A percentile compares a stretch with the other conserved stretches of the same genome.
phyloP scores from a whole-genome alignment of 2,888 invertebrate species.

The Drosophila kuntzei region DNA sequence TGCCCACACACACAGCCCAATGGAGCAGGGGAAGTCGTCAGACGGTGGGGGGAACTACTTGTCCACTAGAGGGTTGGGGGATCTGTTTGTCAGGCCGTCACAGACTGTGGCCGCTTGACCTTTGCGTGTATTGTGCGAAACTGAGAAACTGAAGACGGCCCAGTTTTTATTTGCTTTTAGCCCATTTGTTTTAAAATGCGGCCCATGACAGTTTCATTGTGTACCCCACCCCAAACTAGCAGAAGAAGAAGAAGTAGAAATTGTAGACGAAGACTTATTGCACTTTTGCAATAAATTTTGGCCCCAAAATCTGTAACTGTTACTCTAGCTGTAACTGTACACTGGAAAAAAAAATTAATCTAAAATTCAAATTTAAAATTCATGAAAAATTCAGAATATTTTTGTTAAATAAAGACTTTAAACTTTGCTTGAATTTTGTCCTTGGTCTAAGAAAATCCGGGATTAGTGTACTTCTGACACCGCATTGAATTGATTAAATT shows the following conservation, averaged over 20 bases:
- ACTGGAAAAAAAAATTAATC: no score
- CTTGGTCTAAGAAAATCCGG: no score
- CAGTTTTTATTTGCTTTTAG: slow-evolving; percentile 73
- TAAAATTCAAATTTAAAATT: no score
- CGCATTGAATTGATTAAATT: no score
- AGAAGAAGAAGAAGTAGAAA: not conserved
- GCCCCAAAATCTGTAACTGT: slow-evolving; percentile 48
- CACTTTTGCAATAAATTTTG: slow-evolving; percentile 69
- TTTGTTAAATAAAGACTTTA: no score
- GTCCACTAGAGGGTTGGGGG: not conserved
- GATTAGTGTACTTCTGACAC: no score
- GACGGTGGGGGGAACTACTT: not conserved
- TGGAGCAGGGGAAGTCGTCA: not conserved
- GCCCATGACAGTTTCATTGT: slow-evolving; percentile 70
- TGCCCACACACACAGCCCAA: slow-evolving; percentile 66
- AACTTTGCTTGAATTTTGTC: no score
- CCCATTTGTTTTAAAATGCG: slow-evolving; percentile 67
- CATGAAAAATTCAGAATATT: no score
- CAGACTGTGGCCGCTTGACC: slow-evolving; percentile 51
- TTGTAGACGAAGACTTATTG: slow-evolving; percentile 67
- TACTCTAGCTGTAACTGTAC: slow-evolving; percentile 38
- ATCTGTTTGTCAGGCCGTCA: slow-evolving; percentile 2
- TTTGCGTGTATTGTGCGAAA: slow-evolving; percentile 53
- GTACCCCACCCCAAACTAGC: slow-evolving; percentile 6
- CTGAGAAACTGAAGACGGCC: slow-evolving; percentile 60